These are phyloP conservation scores for Trypoxylus dichotomus DNA, from an alignment of 1,140 invertebrate species.

Conservation along the genomic window DNA sequence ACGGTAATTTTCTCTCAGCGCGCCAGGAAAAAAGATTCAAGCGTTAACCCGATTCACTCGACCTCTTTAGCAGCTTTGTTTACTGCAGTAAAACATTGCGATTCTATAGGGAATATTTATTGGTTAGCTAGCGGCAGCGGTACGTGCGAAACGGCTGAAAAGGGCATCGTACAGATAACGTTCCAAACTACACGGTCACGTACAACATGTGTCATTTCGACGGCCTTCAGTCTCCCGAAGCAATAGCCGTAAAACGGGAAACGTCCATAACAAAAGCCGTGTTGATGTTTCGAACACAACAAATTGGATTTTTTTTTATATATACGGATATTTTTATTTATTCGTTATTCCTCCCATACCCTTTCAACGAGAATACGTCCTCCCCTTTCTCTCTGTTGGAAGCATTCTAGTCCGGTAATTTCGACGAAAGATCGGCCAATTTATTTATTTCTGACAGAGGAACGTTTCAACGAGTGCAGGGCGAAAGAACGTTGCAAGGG, in stretches of 20 bases:
- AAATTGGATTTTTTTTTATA: conserved; percentile 5
- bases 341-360: neutral
- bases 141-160: too few species aligned
- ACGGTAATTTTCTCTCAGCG: too few species aligned
- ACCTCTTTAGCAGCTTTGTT: too few species aligned
- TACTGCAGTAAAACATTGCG: too few species aligned
- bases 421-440: neutral
- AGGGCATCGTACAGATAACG: neutral
- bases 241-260: neutral
- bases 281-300: conserved; percentile 6
- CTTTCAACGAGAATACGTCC: neutral
- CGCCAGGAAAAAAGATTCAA: too few species aligned
- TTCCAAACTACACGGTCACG: neutral
- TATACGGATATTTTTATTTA: neutral
- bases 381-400: neutral
- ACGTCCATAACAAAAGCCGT: neutral
- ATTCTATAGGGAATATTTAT: too few species aligned
- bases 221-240: neutral
- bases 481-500: neutral
- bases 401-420: neutral
- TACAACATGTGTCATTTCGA: neutral
- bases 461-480: neutral
- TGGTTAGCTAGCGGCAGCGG: too few species aligned
- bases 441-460: neutral
- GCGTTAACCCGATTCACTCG: too few species aligned